phyloP scores from a whole-genome alignment of 2,888 invertebrate genomes.

The Pheosia tremula region DNA sequence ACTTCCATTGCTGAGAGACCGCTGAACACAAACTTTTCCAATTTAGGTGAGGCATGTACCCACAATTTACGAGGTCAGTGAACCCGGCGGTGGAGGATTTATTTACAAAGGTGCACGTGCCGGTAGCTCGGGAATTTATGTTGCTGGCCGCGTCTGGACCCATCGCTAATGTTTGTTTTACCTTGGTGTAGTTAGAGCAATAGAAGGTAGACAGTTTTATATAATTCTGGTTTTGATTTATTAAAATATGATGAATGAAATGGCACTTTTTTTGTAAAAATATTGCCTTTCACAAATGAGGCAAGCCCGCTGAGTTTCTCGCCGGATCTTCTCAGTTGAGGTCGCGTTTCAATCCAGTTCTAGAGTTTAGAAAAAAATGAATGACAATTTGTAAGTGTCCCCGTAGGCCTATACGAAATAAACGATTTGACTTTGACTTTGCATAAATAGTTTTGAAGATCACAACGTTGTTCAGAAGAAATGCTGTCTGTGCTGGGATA shows the following conservation, averaged over 20 bases:
- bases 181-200: background rate
- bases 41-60: constrained; percentile 50
- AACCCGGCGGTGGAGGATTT: constrained; percentile 39
- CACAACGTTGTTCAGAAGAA: too few relatives aligned
- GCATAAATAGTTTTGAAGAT: too few relatives aligned
- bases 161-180: background rate
- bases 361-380: too few relatives aligned
- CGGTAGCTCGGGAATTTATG: constrained; percentile 28
- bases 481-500: too few relatives aligned
- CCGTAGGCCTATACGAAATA: too few relatives aligned
- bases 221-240: background rate
- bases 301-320: too few relatives aligned
- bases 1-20: constrained; percentile 31
- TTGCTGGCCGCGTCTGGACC: constrained; percentile 9
- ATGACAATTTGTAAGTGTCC: too few relatives aligned
- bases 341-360: too few relatives aligned
- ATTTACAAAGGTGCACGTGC: constrained; percentile 38
- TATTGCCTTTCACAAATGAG: too few relatives aligned
- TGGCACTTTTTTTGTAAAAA: background rate
- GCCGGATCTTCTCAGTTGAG: too few relatives aligned
- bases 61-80: constrained; percentile 36
- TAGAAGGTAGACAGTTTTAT: too few relatives aligned
- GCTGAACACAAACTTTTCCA: constrained; percentile 55
- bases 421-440: too few relatives aligned
- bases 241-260: background rate